Base-by-base conservation (phyloP, 2,113 vertebrate species). In the Callopanchax toddi region DNA sequence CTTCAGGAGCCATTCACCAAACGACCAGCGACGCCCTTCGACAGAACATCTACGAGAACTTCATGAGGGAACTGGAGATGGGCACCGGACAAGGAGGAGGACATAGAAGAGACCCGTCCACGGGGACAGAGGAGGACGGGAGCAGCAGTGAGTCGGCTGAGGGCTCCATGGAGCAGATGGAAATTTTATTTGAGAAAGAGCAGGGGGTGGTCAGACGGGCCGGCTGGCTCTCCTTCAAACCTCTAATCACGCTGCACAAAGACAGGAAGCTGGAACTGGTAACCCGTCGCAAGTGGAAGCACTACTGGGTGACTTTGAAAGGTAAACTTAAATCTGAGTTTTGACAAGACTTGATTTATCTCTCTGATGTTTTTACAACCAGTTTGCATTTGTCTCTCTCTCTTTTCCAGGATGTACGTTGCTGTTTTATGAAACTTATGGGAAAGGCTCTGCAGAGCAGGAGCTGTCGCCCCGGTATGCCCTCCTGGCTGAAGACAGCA, bases 241-340 rank as follows among this genome's bases (percentile, higher is more conserved):
- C 96, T 10, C 89, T 99, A 0, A 84, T 98, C 77, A 96, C 95
- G 1, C 80, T 98, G 79, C 95, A 97, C 89, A 99, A 98, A 80
- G 97, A 98, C 76, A 94, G 94, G 78, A 99, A 97, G 76, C 92
- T 98, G 82, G 97, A 99, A 82, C 87, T 98, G 74, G 94, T 97
- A 74, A 90, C 92, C 3, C 92, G 96, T 1, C 93, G 95, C 72
- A 97, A 93, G 58, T 99, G 97, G 97, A 98, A 93, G 72, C 95
- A 97, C 52, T 98, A 96, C 84, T 99, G 97, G 97, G 94, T 97
- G 55, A 98, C 95, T 0, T 92, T 99, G 43, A 99, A 99, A 95
- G 97, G 97, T 98, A 85, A 85, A 68, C 1, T 37, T 0, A 46
- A 37, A 37, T 13, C 36, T 2, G 36, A 37, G 12, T 15, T 37